A percentile compares a stretch with the other conserved stretches of the same genome.
These are phyloP conservation scores for Glossosoma conforme DNA, from an alignment of 1,140 invertebrate species.

Conservation along the genomic window DNA sequence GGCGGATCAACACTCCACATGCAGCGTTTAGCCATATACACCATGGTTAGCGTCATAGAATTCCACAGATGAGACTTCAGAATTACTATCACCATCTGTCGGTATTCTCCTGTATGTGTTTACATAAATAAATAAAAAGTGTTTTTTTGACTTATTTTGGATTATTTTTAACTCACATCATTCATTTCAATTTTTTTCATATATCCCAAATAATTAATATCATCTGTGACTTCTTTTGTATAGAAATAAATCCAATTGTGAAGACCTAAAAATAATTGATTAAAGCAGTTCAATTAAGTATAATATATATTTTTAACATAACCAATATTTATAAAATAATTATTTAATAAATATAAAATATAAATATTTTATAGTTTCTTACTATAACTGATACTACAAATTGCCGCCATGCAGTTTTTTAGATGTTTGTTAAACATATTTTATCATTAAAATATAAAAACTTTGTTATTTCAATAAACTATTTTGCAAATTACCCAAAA, in stretches of 20 bases:
- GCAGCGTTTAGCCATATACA: too few relatives aligned
- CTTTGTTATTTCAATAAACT: too few relatives aligned
- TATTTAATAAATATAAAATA: slow-evolving; percentile 3
- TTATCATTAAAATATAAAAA: too few relatives aligned
- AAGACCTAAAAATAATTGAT: slow-evolving; percentile 70
- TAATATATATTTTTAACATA: too few relatives aligned
- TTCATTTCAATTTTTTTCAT: slow-evolving; percentile 65
- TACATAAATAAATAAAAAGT: neutral
- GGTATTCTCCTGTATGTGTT: slow-evolving; percentile 1
- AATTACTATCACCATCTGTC: too few relatives aligned
- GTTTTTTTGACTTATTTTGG: neutral
- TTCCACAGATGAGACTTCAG: too few relatives aligned
- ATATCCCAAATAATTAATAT: slow-evolving; percentile 73
- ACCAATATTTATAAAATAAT: slow-evolving; percentile 34
- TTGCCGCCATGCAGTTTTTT: neutral
- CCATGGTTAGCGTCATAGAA: too few relatives aligned
- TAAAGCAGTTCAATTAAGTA: too few relatives aligned
- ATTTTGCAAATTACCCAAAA: slow-evolving; percentile 50
- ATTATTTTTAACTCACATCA: slow-evolving; percentile 53
- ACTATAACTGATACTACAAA: neutral
- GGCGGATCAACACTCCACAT: too few relatives aligned
- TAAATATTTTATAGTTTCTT: neutral
- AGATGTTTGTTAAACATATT: neutral
- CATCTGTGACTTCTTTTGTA: slow-evolving; percentile 63
- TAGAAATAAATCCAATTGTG: slow-evolving; percentile 86